Evolutionary conservation across 2,113 vertebrate species (phyloP).

Genomic region (Cyprinodon brontotheroides): DNA sequence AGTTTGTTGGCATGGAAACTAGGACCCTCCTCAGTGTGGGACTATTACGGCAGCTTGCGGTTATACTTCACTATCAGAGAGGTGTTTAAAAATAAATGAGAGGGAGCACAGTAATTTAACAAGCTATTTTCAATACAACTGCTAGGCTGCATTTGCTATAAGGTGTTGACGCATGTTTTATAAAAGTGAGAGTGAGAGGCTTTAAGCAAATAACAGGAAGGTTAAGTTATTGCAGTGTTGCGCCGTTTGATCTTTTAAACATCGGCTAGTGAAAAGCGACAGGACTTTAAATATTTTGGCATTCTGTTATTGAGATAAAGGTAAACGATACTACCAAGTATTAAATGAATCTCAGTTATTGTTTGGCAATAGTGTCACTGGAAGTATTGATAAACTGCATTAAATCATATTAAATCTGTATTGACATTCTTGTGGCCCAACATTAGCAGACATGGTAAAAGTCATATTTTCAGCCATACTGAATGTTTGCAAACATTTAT

Average conservation of each 20-base stretch:
- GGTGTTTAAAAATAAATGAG: too few relatives aligned
- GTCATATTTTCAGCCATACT: not conserved
- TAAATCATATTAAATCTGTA: not conserved
- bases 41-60: too few relatives aligned
- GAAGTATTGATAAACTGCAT: not conserved
- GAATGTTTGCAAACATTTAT: not conserved
- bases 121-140: too few relatives aligned
- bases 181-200: not conserved
- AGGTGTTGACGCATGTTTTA: not conserved
- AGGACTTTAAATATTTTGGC: not conserved
- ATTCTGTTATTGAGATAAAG: not conserved
- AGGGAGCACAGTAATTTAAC: too few relatives aligned
- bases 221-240: not conserved
- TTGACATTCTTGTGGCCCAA: not conserved
- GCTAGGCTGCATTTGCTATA: not conserved
- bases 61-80: too few relatives aligned
- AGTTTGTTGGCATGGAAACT: too few relatives aligned
- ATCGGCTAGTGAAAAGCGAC: too few relatives aligned
- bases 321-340: too few relatives aligned
- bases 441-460: not conserved
- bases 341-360: too few relatives aligned
- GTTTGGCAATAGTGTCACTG: not conserved
- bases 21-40: too few relatives aligned
- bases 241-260: not conserved
- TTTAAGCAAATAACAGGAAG: not conserved